Evolutionary conservation across 2,113 vertebrate species (phyloP).

Genomic region (Jaculus jaculus): DNA sequence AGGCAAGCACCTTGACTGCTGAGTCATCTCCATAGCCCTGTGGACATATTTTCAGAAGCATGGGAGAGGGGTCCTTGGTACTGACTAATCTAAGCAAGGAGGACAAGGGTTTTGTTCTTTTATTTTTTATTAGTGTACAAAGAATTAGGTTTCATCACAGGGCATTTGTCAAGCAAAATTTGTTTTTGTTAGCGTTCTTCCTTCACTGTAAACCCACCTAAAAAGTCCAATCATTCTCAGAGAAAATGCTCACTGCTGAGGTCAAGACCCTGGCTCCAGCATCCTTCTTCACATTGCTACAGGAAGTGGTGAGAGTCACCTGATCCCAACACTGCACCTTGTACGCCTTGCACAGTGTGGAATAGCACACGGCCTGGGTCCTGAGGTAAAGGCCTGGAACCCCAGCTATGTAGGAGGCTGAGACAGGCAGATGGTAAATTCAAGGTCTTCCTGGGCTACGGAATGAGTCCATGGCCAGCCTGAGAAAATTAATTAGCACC

Average conservation of each 20-base stretch:
- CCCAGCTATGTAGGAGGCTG: neutral
- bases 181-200: too few relatives aligned
- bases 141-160: too few relatives aligned
- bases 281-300: neutral
- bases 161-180: too few relatives aligned
- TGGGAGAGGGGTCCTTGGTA: neutral
- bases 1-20: too few relatives aligned
- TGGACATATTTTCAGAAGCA: neutral
- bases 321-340: neutral
- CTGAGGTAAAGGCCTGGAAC: neutral
- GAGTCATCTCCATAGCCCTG: too few relatives aligned
- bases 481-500: neutral
- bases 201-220: neutral
- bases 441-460: neutral
- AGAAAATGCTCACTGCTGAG: neutral
- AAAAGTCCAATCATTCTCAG: neutral
- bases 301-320: neutral
- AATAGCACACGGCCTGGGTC: neutral
- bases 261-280: neutral
- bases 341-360: too few relatives aligned
- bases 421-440: neutral
- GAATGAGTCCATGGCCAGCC: neutral
- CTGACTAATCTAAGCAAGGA: neutral
- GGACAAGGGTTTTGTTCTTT: neutral
- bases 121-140: too few relatives aligned